Percentiles rank a stretch among this genome's conserved stretches.
Evolutionary conservation across 2,888 invertebrate genomes (phyloP).

Genomic region (Nezara viridula): DNA sequence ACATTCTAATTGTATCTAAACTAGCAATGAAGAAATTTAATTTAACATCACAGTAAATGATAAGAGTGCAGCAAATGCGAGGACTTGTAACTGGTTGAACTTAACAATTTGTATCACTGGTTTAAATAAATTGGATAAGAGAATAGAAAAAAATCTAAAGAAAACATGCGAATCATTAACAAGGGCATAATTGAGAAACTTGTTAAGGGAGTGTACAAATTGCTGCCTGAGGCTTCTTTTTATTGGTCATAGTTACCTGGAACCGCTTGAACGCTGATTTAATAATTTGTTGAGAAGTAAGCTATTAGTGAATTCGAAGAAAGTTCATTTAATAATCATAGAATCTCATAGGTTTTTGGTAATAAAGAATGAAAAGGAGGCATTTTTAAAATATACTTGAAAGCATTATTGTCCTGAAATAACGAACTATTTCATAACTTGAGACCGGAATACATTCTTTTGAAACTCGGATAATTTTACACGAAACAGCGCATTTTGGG

Average conservation of each 20-base stretch:
- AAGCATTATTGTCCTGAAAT: too few relatives aligned
- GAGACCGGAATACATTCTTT: too few relatives aligned
- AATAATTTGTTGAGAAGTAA: not conserved
- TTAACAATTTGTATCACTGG: too few relatives aligned
- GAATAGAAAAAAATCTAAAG: not conserved
- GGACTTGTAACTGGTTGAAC: too few relatives aligned
- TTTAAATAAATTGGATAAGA: not conserved
- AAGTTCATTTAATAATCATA: not conserved
- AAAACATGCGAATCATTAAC: not conserved
- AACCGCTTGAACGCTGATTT: not conserved
- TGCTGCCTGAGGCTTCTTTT: not conserved
- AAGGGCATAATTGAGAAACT: constrained; percentile 1
- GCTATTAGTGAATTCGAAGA: not conserved
- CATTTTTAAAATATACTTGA: not conserved
- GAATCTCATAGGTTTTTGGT: not conserved
- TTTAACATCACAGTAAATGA: too few relatives aligned
- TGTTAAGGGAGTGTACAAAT: not conserved
- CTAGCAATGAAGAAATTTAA: too few relatives aligned
- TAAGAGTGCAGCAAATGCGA: too few relatives aligned
- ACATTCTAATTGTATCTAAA: too few relatives aligned
- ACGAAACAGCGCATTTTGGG: too few relatives aligned
- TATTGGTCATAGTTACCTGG: not conserved
- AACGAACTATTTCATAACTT: too few relatives aligned
- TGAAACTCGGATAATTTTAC: too few relatives aligned
- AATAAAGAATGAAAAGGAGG: not conserved